Conservation (phyloP, 2,797 vertebrate genomes). For the Lagorchestes hirsutus region DNA sequence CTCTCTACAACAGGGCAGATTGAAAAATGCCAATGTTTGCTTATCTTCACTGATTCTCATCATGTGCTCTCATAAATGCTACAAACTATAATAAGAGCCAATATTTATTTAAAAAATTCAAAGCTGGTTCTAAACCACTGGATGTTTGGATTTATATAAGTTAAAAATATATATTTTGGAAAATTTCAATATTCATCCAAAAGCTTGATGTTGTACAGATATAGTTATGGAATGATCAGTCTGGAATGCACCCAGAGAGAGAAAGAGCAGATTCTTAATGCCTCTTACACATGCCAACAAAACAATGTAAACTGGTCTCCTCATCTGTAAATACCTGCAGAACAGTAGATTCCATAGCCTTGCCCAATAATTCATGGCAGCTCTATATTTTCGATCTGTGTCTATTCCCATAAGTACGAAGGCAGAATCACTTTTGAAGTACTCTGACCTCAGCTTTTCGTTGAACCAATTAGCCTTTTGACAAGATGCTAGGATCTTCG, state of each 20-base stretch:
- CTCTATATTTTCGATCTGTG: slow-evolving; percentile 13
- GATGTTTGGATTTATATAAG: not conserved
- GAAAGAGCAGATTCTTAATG: not conserved
- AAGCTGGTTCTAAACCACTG: not conserved
- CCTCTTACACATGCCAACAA: not conserved
- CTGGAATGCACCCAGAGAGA: not conserved
- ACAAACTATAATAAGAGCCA: not conserved
- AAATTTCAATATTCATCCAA: not conserved
- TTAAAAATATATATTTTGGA: not conserved
- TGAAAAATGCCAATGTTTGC: not conserved
- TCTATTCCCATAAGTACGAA: slow-evolving; percentile 4
- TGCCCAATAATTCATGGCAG: not conserved
- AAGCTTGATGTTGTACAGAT: slow-evolving; percentile 8
- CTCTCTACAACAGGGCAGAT: not conserved
- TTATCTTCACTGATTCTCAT: not conserved
- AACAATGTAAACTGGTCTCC: not conserved
- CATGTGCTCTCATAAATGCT: not conserved
- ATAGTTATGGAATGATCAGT: not conserved
- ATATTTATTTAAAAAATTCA: not conserved
- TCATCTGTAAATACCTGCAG: not conserved
- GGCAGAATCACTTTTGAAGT: not conserved
- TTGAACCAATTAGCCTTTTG: slow-evolving; percentile 59
- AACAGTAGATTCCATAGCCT: slow-evolving; percentile 5
- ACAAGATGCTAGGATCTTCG: slow-evolving; percentile 27
- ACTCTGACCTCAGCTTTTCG: slow-evolving; percentile 6